Percentiles rank a stretch among this genome's conserved stretches.
Conservation (phyloP, 2,888 invertebrate species). For the Imbricaverruca yamaguchii region DNA sequence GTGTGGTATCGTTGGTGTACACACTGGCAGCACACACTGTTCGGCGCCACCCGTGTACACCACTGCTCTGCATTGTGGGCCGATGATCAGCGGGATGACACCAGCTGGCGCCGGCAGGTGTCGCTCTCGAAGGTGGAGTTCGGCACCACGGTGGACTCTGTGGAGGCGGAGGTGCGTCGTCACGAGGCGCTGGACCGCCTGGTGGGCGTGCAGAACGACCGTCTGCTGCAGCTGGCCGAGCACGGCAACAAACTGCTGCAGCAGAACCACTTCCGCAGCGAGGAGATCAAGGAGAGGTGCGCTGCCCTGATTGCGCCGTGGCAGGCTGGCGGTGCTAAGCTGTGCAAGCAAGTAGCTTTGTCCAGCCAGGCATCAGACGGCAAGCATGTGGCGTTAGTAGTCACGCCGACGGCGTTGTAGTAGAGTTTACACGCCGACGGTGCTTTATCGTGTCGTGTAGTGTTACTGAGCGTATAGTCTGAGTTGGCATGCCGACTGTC, state of each 20-base stretch:
- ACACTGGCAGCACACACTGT: neutral
- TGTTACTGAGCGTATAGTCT: too few relatives aligned
- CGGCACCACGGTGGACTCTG: slow-evolving; percentile 58
- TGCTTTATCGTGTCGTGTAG: neutral
- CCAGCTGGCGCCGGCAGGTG: slow-evolving; percentile 33
- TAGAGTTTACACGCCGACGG: too few relatives aligned
- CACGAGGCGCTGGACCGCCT: slow-evolving; percentile 93
- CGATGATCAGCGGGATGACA: too few relatives aligned
- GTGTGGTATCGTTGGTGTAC: neutral
- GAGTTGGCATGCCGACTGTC: too few relatives aligned
- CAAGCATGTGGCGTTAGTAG: too few relatives aligned
- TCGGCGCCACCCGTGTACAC: too few relatives aligned
- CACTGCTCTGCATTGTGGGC: too few relatives aligned
- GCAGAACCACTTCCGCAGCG: slow-evolving; percentile 79
- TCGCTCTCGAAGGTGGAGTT: slow-evolving; percentile 39
- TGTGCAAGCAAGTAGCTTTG: too few relatives aligned
- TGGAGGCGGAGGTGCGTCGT: slow-evolving; percentile 55
- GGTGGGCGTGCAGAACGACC: slow-evolving; percentile 79
- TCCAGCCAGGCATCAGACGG: too few relatives aligned
- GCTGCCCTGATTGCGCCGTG: neutral
- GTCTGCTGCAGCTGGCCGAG: slow-evolving; percentile 66
- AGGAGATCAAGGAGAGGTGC: slow-evolving; percentile 60
- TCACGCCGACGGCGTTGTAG: too few relatives aligned
- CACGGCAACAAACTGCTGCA: slow-evolving; percentile 79
- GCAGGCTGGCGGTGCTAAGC: neutral